Base-by-base conservation (phyloP, 1,140 invertebrate species). In the Calliopsis andreniformis region DNA sequence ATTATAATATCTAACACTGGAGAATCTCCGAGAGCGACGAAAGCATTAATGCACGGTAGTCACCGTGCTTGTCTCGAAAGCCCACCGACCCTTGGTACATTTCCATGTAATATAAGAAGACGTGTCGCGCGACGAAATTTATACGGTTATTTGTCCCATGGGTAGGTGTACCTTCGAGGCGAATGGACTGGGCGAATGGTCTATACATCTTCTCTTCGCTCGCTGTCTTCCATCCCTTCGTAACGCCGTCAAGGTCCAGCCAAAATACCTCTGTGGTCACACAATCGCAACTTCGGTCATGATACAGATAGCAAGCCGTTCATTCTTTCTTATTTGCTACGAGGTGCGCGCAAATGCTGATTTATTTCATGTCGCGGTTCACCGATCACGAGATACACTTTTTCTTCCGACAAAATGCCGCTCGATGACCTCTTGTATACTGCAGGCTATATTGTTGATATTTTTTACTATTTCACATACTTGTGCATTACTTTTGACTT, bases 141-240 rank as follows among this genome's bases (percentile, higher is more conserved):
- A 82, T 82, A 70, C 47, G 72, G 67, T 81, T 78, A 81, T 82
- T 82, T 82, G 72, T 82, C 79, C 78, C 53, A 70, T 69, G 61
- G 53, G 67, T 72, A 64, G 62, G 63, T 63, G 64, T 28, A 64
- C 42, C 66, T 51, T 67, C 35, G 68, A 43, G 67, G 39, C 47
- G 61, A 70, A 80, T 45, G 80, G 20, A 82, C 80, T 47, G 12
- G 30, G 47, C 47, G 53, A 47, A 35, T 43, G 73, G 56, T 73
- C 62, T 62, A 82, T 82, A 71, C 59, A 82, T 78, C 80, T 82
- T 82, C 53, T 67, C 43, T 62, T 67, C 25, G 20, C 12, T 23
- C 25, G 18, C 12, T 32, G 25, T 5, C 23, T 16, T 45, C 30
- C 47, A 32, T 28, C 56, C 43, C 23, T 61, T 25, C 47, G 14